These are phyloP conservation scores for Nyctalus aviator DNA, from an alignment of 2,797 vertebrate genomes.

Conservation along the genomic window DNA sequence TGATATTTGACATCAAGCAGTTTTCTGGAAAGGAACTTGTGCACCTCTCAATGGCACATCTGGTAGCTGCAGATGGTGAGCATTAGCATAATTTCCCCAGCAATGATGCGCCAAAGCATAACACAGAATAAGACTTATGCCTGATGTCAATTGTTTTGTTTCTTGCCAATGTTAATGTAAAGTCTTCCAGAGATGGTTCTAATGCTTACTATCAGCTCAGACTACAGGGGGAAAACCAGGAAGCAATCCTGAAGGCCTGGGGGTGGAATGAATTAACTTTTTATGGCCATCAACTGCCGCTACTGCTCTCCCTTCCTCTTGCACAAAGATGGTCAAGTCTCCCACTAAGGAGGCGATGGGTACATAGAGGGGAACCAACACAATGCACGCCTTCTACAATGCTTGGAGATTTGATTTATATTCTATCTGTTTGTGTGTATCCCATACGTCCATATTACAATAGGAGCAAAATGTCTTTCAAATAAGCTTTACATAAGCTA, in stretches of 20 bases:
- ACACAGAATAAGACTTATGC: conserved; percentile 72
- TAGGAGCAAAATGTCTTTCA: neutral
- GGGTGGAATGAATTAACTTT: neutral
- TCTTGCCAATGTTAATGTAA: conserved; percentile 69
- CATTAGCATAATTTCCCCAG: conserved; percentile 76
- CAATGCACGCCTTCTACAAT: neutral
- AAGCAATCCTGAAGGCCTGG: neutral
- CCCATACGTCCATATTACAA: neutral
- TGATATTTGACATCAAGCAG: conserved; percentile 68
- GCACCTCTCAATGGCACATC: conserved; percentile 77
- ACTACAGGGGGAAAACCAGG: neutral
- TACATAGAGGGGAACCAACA: neutral
- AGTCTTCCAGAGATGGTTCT: conserved; percentile 50
- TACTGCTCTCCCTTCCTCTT: neutral
- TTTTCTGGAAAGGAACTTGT: conserved; percentile 76
- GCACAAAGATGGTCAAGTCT: neutral
- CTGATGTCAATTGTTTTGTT: conserved; percentile 76
- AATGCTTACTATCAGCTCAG: conserved; percentile 33
- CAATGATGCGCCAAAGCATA: conserved; percentile 66
- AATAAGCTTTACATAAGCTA: neutral
- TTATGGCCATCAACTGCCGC: neutral
- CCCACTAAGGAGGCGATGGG: neutral
- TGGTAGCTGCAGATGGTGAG: conserved; percentile 79
- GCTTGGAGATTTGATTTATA: neutral
- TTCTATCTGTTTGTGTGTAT: neutral